Base-by-base conservation (phyloP, 2,797 vertebrate genomes). In the Merluccius polli region DNA sequence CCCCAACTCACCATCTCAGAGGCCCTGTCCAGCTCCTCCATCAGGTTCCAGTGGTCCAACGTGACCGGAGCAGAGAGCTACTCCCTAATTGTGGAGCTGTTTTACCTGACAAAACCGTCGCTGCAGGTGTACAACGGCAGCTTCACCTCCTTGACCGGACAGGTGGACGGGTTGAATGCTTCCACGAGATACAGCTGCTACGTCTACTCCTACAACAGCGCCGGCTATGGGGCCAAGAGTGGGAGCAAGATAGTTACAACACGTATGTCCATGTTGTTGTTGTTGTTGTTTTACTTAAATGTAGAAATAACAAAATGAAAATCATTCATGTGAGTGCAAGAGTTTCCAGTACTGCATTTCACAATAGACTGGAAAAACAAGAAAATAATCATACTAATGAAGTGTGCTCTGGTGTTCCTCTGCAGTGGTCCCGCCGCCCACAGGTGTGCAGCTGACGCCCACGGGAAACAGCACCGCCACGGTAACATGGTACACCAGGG, bases 361-460 rank as follows among this genome's bases (percentile, higher is more conserved):
- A 18, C 3, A 48, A 48, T 48, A 16, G 16, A 0, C 44, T 16
- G 15, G 18, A 48, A 48, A 48, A 48, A 48, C 44, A 48, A 48
- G 18, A 48, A 48, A 1, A 21, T 16, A 48, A 18, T 48, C 15
- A 41, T 21, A 48, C 15, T 48, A 21, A 18, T 48, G 1, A 48
- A 52, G 44, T 21, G 52, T 48, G 6, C 18, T 1, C 13, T 77
- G 29, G 81, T 84, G 77, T 85, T n/a, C 81, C 35, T 74, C 80
- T 71, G 32, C 79, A 95, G 95, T 95, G 92, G 83, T 94, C 35
- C 89, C 86, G 79, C 93, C 95, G 4, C 95, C 95, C 32, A 76
- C 41, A 6, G 71, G 68, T 3, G 84, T 94, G 70, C 68, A 0
- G 1, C 11, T 92, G 0, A 71, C 4, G 1, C 0, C 71, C 2